These are phyloP conservation scores for Sesamia nonagrioides DNA, from an alignment of 1,140 invertebrate species.

Conservation along the genomic window DNA sequence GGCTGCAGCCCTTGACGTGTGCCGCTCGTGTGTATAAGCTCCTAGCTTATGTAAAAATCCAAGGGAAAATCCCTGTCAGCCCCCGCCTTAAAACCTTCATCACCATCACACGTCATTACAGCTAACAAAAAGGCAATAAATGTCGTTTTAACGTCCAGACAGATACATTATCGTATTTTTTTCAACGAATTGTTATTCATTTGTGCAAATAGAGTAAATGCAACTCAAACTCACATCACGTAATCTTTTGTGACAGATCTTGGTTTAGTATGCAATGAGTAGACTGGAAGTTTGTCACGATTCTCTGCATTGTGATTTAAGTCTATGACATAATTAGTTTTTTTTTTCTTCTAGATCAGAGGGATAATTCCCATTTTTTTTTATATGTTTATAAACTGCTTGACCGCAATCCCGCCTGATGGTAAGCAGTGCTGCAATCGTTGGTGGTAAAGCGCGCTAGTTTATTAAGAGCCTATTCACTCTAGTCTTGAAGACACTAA, in stretches of 20 bases:
- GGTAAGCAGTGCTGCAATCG: too few species aligned
- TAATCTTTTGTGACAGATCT: slow-evolving; percentile 3
- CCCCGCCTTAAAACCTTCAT: neutral
- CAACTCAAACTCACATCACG: slow-evolving; percentile 5
- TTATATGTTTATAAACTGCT: neutral
- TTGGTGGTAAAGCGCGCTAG: too few species aligned
- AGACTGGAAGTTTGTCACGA: neutral
- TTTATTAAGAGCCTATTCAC: too few species aligned
- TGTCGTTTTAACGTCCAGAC: neutral
- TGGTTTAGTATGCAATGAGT: neutral
- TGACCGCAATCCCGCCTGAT: too few species aligned
- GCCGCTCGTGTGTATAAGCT: too few species aligned
- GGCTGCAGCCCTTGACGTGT: too few species aligned
- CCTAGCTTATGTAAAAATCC: too few species aligned
- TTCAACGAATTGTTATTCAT: neutral
- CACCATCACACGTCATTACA: neutral
- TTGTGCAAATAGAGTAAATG: slow-evolving; percentile 2
- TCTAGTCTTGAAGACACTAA: too few species aligned
- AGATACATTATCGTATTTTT: slow-evolving; percentile 18
- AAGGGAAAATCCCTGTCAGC: neutral
- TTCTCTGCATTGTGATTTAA: too few species aligned
- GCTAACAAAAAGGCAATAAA: neutral
- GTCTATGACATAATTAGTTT: neutral
- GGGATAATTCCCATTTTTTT: too few species aligned
- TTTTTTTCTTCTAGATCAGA: neutral